A percentile compares a stretch with the other conserved stretches of the same genome.
phyloP scores from a whole-genome alignment of 2,888 invertebrate genomes.

The Drosophila seclusa region DNA sequence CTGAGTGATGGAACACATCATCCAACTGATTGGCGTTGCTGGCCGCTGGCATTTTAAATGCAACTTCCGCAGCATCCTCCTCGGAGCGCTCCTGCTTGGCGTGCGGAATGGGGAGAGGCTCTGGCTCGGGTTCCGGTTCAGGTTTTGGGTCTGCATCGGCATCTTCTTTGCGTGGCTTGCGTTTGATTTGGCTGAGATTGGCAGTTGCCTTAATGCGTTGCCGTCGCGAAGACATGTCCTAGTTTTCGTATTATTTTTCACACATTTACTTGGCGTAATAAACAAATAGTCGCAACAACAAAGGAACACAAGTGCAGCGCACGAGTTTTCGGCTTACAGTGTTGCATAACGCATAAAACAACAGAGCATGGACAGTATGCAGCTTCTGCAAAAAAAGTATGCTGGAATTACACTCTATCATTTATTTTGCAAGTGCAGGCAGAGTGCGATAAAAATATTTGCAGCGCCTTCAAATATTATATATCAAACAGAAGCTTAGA shows the following conservation, averaged over 20 bases:
- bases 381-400: background rate
- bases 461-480: background rate
- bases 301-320: conserved; percentile 35
- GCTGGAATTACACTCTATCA: background rate
- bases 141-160: conserved; percentile 17
- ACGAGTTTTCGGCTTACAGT: conserved; percentile 48
- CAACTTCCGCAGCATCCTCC: conserved; percentile 44
- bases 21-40: conserved; percentile 64
- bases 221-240: conserved; percentile 88
- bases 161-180: conserved; percentile 64
- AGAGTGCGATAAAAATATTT: background rate
- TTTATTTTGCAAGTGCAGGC: background rate
- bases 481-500: background rate
- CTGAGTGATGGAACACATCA: conserved; percentile 76
- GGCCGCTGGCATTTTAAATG: conserved; percentile 78
- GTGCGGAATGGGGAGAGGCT: conserved; percentile 4
- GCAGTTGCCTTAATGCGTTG: conserved; percentile 91
- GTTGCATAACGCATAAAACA: conserved; percentile 30
- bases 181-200: conserved; percentile 85
- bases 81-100: conserved; percentile 29
- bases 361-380: conserved; percentile 9
- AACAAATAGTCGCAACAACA: conserved; percentile 32
- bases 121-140: conserved; percentile 26
- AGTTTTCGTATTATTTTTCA: conserved; percentile 27
- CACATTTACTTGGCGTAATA: conserved; percentile 44